phyloP scores from a whole-genome alignment of 1,140 invertebrate genomes.

The Halictus rubicundus region DNA sequence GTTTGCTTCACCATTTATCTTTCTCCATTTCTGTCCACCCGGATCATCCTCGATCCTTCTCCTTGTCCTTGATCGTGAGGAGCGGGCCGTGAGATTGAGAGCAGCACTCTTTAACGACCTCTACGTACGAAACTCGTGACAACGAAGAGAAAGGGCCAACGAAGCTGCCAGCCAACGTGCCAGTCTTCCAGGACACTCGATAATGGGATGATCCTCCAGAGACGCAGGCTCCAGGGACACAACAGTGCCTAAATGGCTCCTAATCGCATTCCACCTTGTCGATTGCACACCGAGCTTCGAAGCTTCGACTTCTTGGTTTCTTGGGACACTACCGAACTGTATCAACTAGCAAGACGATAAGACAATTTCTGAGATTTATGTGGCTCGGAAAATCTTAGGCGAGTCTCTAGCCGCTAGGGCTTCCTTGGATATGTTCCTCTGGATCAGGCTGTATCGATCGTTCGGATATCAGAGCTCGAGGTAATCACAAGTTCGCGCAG shows the following conservation, averaged over 20 bases:
- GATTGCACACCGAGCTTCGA: slow-evolving; percentile 8
- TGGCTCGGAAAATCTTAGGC: neutral
- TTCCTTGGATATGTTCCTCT: too few relatives aligned
- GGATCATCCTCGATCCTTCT: neutral
- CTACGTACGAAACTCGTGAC: slow-evolving; percentile 21
- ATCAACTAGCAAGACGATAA: neutral
- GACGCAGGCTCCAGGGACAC: slow-evolving; percentile 3
- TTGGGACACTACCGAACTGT: too few relatives aligned
- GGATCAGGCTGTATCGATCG: too few relatives aligned
- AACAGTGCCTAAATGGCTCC: slow-evolving; percentile 44
- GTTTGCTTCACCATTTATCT: slow-evolving; percentile 38
- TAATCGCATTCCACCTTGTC: slow-evolving; percentile 46
- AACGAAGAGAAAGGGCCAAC: neutral
- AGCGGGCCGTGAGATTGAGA: slow-evolving; percentile 62
- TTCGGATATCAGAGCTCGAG: too few relatives aligned
- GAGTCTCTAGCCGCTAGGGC: too few relatives aligned
- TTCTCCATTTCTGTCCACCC: neutral
- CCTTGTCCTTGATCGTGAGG: slow-evolving; percentile 22
- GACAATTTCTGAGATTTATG: slow-evolving; percentile 7
- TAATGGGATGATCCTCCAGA: slow-evolving; percentile 50
- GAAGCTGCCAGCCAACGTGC: neutral
- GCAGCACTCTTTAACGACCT: slow-evolving; percentile 62
- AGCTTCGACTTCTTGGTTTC: neutral
- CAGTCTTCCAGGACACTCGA: slow-evolving; percentile 10
- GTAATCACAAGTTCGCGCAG: too few relatives aligned